Conservation (phyloP, 2,797 vertebrate genomes). For the Fringilla coelebs region DNA sequence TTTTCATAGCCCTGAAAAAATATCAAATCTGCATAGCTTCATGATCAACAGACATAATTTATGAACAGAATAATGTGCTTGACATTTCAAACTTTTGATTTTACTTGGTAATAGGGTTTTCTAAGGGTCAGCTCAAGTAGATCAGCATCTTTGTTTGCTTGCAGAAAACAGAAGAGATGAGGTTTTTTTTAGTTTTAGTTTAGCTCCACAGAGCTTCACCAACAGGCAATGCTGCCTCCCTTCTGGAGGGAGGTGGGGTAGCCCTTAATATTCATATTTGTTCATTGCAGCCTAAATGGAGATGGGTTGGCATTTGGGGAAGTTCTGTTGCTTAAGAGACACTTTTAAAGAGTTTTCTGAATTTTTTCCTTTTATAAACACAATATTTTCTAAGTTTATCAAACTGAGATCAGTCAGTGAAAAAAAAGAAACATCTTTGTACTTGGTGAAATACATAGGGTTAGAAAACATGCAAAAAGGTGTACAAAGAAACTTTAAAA, state of each 20-base stretch:
- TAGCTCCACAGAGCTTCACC: neutral
- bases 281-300: neutral
- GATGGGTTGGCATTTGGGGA: neutral
- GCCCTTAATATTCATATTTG: neutral
- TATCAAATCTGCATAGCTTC: slow-evolving; percentile 3
- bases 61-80: neutral
- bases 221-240: neutral
- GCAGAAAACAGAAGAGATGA: neutral
- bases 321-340: slow-evolving; percentile 80
- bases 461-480: slow-evolving; percentile 92
- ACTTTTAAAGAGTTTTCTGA: slow-evolving; percentile 60
- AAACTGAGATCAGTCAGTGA: slow-evolving; percentile 60
- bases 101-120: slow-evolving; percentile 7
- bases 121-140: neutral
- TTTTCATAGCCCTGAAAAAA: slow-evolving; percentile 41
- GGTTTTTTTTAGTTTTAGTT: neutral
- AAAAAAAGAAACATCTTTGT: slow-evolving; percentile 72
- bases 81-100: slow-evolving; percentile 16
- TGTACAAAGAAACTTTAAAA: slow-evolving; percentile 82
- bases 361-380: slow-evolving; percentile 40
- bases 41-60: slow-evolving; percentile 14
- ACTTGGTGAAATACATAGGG: slow-evolving; percentile 77
- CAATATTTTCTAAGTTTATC: slow-evolving; percentile 41
- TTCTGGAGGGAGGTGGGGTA: neutral
- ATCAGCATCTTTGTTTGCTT: neutral